phyloP scores from a whole-genome alignment of 2,888 invertebrate genomes.

The Drosophila peninsularis region DNA sequence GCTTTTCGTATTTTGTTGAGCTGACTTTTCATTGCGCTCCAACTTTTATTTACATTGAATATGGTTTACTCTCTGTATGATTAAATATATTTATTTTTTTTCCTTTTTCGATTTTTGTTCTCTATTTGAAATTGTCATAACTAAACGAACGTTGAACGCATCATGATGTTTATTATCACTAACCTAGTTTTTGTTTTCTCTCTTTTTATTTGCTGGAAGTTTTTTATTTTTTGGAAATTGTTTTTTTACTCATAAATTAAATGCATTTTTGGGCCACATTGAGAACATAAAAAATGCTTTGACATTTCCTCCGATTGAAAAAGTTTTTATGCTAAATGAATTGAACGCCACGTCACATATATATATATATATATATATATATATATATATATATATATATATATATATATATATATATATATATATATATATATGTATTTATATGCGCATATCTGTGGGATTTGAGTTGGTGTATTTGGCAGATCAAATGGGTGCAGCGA shows the following conservation, averaged over 20 bases:
- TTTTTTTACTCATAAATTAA: slow-evolving; percentile 57
- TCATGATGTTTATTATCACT: slow-evolving; percentile 77
- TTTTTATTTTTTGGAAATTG: slow-evolving; percentile 13
- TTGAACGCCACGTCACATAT: slow-evolving; percentile 29
- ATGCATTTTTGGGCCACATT: slow-evolving; percentile 68
- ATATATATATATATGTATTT: background rate
- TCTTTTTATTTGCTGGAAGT: slow-evolving; percentile 1
- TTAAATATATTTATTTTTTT: slow-evolving; percentile 14
- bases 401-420: background rate
- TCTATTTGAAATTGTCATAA: slow-evolving; percentile 64
- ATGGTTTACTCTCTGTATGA: slow-evolving; percentile 27
- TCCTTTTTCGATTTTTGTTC: background rate
- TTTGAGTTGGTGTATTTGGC: slow-evolving; percentile 17
- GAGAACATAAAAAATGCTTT: slow-evolving; percentile 37
- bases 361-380: background rate
- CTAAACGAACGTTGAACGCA: slow-evolving; percentile 77
- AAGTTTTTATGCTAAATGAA: slow-evolving; percentile 37
- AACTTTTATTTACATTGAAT: slow-evolving; percentile 70
- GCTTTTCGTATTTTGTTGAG: slow-evolving; percentile 16
- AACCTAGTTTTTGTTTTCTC: slow-evolving; percentile 57
- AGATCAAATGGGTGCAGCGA: slow-evolving; percentile 17
- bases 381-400: background rate
- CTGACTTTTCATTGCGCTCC: slow-evolving; percentile 44
- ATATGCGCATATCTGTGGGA: background rate
- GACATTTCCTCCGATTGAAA: slow-evolving; percentile 59